Evolutionary conservation across 2,113 vertebrate species (phyloP), one percentile per base, ranked within the genome.

Genomic region (Poeciliopsis occidentalis): DNA sequence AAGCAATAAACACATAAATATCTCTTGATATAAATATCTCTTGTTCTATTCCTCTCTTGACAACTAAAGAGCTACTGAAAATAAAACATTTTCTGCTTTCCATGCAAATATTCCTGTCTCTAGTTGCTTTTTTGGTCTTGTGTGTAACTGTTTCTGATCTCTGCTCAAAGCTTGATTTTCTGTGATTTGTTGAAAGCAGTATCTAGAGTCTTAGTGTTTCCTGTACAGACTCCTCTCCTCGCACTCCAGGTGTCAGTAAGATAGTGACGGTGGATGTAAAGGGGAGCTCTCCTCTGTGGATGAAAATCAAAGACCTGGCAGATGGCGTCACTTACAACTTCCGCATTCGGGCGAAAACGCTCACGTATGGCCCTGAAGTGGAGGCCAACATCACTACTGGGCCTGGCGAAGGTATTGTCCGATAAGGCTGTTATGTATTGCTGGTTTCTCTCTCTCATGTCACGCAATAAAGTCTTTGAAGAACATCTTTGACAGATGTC

Each of bases 241-340:
- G 91, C 92, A 90, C 92, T 87, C 8, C 95, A 99, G 98, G 98
- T 8, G 95, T 99, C 91, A 99, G 98, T 94, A 99, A 99, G 94
- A 97, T 98, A 7, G 98, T 99, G 82, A 99, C 98, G 0, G 97
- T 99, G 91, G 98, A 99, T 0, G 97, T 99, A 89, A 98, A 98
- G 86, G 98, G 96, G 32, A 95, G 78, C 78, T 92, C 95, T 87
- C 96, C 97, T 0, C 88, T 97, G 74, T 99, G 98, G 98, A 94
- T 99, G 94, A 98, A 98, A 93, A 95, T 99, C 82, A 99, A 98
- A 90, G 98, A 99, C 89, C 93, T 99, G 77, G 95, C 95, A 0
- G 97, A 99, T 47, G 98, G 97, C 0, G 94, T 97, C 86, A 99
- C 97, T 0, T 99, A 99, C 77, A 95, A 95, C 63, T 99, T 96